A percentile compares a stretch with the other conserved stretches of the same genome.
Conservation (phyloP, 1,140 invertebrate genomes). For the Rhynchophorus ferrugineus region DNA sequence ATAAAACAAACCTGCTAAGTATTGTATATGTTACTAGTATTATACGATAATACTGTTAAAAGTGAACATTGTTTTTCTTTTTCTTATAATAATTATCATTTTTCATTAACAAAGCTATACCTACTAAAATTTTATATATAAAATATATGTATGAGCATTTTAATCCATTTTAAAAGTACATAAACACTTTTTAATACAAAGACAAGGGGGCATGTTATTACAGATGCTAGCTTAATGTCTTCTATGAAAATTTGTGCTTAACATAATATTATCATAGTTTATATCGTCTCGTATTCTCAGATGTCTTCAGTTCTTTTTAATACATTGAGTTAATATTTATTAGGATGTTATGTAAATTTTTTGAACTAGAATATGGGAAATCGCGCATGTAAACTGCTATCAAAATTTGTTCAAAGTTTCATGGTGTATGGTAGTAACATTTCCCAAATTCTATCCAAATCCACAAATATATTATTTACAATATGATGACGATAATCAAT, state of each 20-base stretch:
- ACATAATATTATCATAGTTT: slow-evolving; percentile 1
- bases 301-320: neutral
- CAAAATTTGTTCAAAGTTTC: no score
- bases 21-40: neutral
- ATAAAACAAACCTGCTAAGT: slow-evolving; percentile 6
- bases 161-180: neutral
- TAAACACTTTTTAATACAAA: slow-evolving; percentile 6
- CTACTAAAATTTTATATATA: slow-evolving; percentile 11
- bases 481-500: no score
- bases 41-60: slow-evolving; percentile 8
- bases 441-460: no score
- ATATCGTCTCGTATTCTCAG: neutral
- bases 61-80: slow-evolving; percentile 7
- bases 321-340: neutral
- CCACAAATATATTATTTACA: no score
- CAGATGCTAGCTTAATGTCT: neutral
- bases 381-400: no score
- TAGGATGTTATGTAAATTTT: no score
- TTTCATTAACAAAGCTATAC: slow-evolving; percentile 5
- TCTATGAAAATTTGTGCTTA: slow-evolving; percentile 2
- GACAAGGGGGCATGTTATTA: neutral
- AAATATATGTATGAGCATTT: slow-evolving; percentile 8
- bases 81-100: neutral
- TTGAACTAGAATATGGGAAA: no score
- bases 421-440: no score